Evolutionary conservation across 2,797 vertebrate species (phyloP).

Genomic region (Chelidonichthys spinosus): DNA sequence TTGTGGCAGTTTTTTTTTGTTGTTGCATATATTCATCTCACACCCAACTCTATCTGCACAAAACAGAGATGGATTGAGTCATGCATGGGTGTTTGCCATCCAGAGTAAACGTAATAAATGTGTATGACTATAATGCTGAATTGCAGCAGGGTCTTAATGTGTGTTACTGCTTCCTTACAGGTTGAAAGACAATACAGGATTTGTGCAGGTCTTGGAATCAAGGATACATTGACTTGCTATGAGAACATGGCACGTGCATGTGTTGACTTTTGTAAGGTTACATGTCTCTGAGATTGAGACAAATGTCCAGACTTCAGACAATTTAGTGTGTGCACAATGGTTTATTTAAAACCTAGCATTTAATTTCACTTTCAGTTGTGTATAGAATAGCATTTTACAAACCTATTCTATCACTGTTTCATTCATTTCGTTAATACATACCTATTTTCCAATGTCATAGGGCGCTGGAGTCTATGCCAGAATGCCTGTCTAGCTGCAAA

Average conservation of each 20-base stretch:
- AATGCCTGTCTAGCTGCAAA: background rate
- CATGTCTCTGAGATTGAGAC: conserved; percentile 4
- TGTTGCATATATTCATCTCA: conserved; percentile 80
- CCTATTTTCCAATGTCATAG: conserved; percentile 10
- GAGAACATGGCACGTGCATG: background rate
- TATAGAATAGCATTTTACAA: background rate
- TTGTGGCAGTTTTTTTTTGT: conserved; percentile 69
- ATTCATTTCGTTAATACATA: conserved; percentile 12
- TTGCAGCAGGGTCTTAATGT: conserved; percentile 79
- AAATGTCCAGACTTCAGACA: background rate
- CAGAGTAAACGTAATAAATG: conserved; percentile 85
- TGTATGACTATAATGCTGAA: conserved; percentile 81
- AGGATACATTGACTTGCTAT: conserved; percentile 41
- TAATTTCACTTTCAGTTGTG: conserved; percentile 9
- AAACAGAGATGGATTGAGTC: conserved; percentile 87
- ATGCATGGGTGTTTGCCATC: conserved; percentile 85
- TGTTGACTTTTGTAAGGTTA: conserved; percentile 4
- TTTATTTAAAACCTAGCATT: conserved; percentile 10
- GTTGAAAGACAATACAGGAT: conserved; percentile 52
- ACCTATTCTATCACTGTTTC: conserved; percentile 10
- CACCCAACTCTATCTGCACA: conserved; percentile 70
- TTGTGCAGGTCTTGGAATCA: conserved; percentile 58
- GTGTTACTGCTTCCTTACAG: conserved; percentile 60
- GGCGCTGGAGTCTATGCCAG: background rate
- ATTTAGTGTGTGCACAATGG: background rate